Percentiles rank a stretch among this genome's conserved stretches.
These are phyloP conservation scores for Synergus itoensis DNA, from an alignment of 2,888 invertebrate genomes.

Conservation along the genomic window DNA sequence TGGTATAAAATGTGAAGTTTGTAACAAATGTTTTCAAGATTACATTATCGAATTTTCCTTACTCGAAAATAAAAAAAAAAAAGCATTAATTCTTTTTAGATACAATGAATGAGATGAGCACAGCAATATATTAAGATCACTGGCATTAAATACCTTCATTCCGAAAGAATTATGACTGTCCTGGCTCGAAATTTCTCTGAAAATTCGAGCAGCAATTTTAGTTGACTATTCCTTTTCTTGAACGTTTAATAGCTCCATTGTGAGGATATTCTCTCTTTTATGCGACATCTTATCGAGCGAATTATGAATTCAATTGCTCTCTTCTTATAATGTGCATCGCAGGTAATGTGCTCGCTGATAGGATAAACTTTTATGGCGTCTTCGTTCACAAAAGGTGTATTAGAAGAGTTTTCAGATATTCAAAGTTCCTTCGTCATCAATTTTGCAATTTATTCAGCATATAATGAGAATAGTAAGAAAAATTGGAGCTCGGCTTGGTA, in stretches of 20 bases:
- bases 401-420: background rate
- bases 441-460: constrained; percentile 3
- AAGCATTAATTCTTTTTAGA: background rate
- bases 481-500: background rate
- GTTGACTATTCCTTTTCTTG: constrained; percentile 18
- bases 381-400: constrained; percentile 8
- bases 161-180: constrained; percentile 8
- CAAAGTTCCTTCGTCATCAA: background rate
- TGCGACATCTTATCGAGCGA: constrained; percentile 2
- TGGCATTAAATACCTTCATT: constrained; percentile 36
- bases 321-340: background rate
- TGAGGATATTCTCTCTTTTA: constrained; percentile 21
- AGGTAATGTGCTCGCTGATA: constrained; percentile 4
- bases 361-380: constrained; percentile 9
- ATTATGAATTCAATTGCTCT: constrained; percentile 4
- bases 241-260: constrained; percentile 35
- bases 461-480: background rate
- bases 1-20: background rate
- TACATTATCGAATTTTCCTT: background rate
- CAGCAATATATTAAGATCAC: constrained; percentile 33
- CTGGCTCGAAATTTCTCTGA: constrained; percentile 15
- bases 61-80: background rate
- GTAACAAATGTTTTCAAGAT: background rate
- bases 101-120: constrained; percentile 1
- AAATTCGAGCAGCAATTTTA: constrained; percentile 30